Conservation (phyloP, 2,113 vertebrate species). For the Xiphophorus hellerii region DNA sequence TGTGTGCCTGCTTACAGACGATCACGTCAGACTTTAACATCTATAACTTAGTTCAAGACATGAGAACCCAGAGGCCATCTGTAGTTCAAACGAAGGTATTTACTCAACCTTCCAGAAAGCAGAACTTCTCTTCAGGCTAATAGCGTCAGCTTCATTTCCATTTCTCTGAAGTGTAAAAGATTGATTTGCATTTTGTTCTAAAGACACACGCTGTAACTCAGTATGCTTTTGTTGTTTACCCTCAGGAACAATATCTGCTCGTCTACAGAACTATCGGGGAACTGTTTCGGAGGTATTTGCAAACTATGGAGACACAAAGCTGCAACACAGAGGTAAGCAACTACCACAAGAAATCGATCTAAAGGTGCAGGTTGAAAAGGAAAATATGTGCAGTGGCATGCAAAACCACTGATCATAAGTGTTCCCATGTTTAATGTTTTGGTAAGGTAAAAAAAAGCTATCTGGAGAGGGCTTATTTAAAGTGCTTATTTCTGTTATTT, state of each 20-base stretch:
- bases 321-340: constrained; percentile 52
- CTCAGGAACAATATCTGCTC: constrained; percentile 93
- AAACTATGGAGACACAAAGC: constrained; percentile 49
- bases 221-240: constrained; percentile 38
- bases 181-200: background rate
- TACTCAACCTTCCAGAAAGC: constrained; percentile 5
- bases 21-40: constrained; percentile 89
- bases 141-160: constrained; percentile 1
- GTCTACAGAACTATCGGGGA: constrained; percentile 87
- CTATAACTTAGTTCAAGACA: constrained; percentile 88
- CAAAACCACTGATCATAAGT: no score
- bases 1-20: constrained; percentile 76
- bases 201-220: constrained; percentile 22
- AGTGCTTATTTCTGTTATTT: background rate
- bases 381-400: background rate
- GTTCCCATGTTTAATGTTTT: background rate
- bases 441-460: background rate
- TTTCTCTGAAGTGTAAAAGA: background rate
- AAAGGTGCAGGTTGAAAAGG: background rate
- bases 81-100: constrained; percentile 95
- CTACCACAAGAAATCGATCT: background rate
- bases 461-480: background rate
- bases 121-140: constrained; percentile 27
- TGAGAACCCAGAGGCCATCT: constrained; percentile 93
- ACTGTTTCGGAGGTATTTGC: constrained; percentile 87